Conservation (phyloP, 2,113 vertebrate species). For the Sphaerodactylus townsendi region DNA sequence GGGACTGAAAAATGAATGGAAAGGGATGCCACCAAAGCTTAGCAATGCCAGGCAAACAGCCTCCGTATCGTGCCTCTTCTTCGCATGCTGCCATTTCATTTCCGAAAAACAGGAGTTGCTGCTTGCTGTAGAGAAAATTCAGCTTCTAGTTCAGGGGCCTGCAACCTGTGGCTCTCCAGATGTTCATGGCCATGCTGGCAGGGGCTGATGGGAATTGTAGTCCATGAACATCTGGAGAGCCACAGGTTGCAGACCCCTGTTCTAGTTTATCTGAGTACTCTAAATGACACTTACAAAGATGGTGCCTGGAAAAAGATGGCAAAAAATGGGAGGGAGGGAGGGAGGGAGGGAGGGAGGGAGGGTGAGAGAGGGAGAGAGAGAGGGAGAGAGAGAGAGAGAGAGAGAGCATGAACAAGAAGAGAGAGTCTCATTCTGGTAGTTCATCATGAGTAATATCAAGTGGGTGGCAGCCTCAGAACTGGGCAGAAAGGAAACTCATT, state of each 20-base stretch:
- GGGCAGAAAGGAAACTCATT: background rate
- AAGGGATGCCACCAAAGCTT: conserved; percentile 24
- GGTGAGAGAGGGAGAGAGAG: too few species aligned
- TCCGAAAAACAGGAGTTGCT: background rate
- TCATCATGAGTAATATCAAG: background rate
- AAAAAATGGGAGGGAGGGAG: too few species aligned
- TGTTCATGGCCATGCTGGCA: too few species aligned
- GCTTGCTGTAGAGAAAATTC: background rate
- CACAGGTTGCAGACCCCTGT: too few species aligned
- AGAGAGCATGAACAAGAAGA: too few species aligned
- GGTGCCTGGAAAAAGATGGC: background rate
- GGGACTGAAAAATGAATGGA: conserved; percentile 20
- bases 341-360: too few species aligned
- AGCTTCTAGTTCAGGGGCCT: too few species aligned
- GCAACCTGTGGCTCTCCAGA: too few species aligned
- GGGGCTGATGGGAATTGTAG: too few species aligned
- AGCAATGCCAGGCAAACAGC: conserved; percentile 16
- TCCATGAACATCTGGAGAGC: too few species aligned
- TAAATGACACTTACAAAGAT: background rate
- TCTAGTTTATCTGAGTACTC: background rate
- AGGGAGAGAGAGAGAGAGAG: too few species aligned
- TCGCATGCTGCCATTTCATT: background rate
- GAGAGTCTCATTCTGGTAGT: background rate
- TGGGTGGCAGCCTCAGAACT: background rate
- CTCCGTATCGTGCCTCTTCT: conserved; percentile 24